Percentiles rank a stretch among this genome's conserved stretches.
phyloP scores from a whole-genome alignment of 2,113 vertebrate genomes.

The Austrofundulus limnaeus region DNA sequence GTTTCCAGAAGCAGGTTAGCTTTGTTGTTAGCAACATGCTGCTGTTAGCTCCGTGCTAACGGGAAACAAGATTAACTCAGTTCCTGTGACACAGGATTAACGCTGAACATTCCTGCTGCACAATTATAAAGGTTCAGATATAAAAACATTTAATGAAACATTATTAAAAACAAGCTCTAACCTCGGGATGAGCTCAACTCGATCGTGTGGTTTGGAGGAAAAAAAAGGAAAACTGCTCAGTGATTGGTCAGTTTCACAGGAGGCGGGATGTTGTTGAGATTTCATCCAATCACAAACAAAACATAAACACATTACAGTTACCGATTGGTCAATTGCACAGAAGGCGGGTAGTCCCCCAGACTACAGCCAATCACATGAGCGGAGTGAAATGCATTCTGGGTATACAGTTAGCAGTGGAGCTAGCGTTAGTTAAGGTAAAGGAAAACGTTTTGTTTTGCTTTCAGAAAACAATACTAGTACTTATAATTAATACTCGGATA shows the following conservation, averaged over 20 bases:
- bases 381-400: slow-evolving; percentile 49
- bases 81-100: no score
- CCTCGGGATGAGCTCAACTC: not conserved
- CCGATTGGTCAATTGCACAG: slow-evolving; percentile 41
- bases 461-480: not conserved
- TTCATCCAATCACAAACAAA: slow-evolving; percentile 36
- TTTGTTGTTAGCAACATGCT: not conserved
- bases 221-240: fast-evolving
- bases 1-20: no score
- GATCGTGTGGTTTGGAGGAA: no score
- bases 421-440: slow-evolving; percentile 16
- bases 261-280: slow-evolving; percentile 7
- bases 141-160: not conserved
- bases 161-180: not conserved
- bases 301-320: fast-evolving
- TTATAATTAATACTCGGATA: not conserved
- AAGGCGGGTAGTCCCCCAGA: slow-evolving; percentile 8
- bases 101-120: not conserved
- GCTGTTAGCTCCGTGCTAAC: not conserved
- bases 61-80: not conserved
- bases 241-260: slow-evolving; percentile 42
- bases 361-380: slow-evolving; percentile 39
- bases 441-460: not conserved
- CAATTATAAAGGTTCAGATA: not conserved
- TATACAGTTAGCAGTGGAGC: not conserved